Evolutionary conservation across 2,113 vertebrate species (phyloP), one percentile per base, ranked within the genome.

Genomic region (Triplophysa rosa): DNA sequence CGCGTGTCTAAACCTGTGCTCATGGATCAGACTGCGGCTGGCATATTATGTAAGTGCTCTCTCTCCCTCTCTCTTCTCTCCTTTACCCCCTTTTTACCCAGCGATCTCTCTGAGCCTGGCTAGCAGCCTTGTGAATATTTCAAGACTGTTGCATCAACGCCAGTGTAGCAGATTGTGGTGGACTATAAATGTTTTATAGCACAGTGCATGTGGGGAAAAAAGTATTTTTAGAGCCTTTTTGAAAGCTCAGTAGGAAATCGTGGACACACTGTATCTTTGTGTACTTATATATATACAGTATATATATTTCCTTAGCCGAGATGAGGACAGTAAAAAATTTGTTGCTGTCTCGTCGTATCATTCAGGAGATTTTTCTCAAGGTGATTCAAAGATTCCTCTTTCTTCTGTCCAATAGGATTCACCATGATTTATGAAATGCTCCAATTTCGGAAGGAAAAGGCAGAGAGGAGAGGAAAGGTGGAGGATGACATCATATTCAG

Each of bases 131-230:
- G 84, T 85, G 80, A 84, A 88, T 88, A 85, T 85, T 86, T 80
- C 80, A 88, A 71, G 67, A 73, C 76, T 67, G 83, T 81, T 78
- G 87, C 90, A 87, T 82, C 80, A 84, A 85, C 76, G 77, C 56
- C 75, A 80, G 88, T 86, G 86, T 77, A 89, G 87, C 89, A 89
- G 88, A 91, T 87, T 84, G 79, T 86, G 83, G 86, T 82, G 84
- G 77, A 85, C 91, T 92, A 91, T 93, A 91, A 94, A 93, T 93
- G 92, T 92, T 92, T 92, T 85, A 93, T 92, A 88, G 91, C 90
- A 91, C 90, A 90, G 92, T 83, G 85, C 91, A 92, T 86, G 88
- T 91, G 91, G 91, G 91, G 90, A 90, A 80, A 88, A 88, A 87
- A 82, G 2, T 93, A 93, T 92, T 92, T 93, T 91, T 92, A 93